Conservation (phyloP, 1,140 invertebrate genomes). For the Ectropis grisescens region DNA sequence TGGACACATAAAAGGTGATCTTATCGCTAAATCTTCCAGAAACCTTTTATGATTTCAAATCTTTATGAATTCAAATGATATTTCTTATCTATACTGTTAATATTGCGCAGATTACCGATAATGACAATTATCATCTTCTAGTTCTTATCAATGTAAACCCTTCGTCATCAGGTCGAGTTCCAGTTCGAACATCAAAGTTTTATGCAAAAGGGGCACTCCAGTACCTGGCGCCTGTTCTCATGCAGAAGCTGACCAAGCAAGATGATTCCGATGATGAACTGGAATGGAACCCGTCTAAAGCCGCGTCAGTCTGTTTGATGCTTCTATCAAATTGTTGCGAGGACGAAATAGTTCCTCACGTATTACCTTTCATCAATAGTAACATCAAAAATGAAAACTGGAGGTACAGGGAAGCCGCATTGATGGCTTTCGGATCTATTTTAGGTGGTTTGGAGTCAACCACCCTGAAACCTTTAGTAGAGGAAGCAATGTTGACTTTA, state of each 20-base stretch:
- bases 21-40: too few species aligned
- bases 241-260: constrained; percentile 96
- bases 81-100: too few species aligned
- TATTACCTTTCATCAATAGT: constrained; percentile 96
- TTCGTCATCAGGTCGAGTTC: constrained; percentile 79
- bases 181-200: constrained; percentile 88
- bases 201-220: constrained; percentile 98
- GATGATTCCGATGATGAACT: constrained; percentile 96
- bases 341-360: constrained; percentile 95
- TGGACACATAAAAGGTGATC: too few species aligned
- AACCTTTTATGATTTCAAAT: too few species aligned
- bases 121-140: constrained; percentile 1
- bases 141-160: constrained; percentile 3
- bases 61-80: too few species aligned
- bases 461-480: constrained; percentile 93
- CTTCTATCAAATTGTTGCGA: constrained; percentile 96
- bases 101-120: not conserved
- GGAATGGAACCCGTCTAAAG: constrained; percentile 99
- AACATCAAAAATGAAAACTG: constrained; percentile 96
- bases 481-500: constrained; percentile 95
- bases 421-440: constrained; percentile 99
- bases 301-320: constrained; percentile 99
- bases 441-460: constrained; percentile 91
- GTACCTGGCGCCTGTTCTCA: constrained; percentile 94
- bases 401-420: constrained; percentile 95